Percentiles rank a stretch among this genome's conserved stretches.
These are phyloP conservation scores for Urocitellus parryii DNA, from an alignment of 2,113 vertebrate species.

Conservation along the genomic window DNA sequence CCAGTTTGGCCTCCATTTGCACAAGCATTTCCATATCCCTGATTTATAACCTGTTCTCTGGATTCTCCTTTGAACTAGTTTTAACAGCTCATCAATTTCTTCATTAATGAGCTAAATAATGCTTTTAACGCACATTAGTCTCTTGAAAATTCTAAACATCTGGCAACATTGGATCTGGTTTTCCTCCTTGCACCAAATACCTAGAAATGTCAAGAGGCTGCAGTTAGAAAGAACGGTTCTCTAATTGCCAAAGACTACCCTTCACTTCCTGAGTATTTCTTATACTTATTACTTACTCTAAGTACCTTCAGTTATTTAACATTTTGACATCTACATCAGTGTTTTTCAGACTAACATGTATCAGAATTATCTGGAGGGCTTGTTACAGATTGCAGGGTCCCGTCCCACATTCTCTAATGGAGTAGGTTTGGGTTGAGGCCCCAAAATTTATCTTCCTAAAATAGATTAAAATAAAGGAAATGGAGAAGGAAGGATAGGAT, in stretches of 20 bases:
- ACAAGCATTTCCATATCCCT: not conserved
- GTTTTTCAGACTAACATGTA: not conserved
- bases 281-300: not conserved
- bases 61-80: conserved; percentile 36
- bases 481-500: too few species aligned
- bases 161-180: too few species aligned
- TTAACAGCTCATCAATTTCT: conserved; percentile 30
- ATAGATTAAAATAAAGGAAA: too few species aligned
- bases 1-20: not conserved
- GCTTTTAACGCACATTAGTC: not conserved
- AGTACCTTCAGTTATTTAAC: not conserved
- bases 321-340: not conserved
- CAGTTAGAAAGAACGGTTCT: not conserved
- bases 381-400: not conserved
- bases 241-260: not conserved
- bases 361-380: not conserved
- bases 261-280: not conserved
- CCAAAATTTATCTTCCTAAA: not conserved
- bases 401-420: not conserved
- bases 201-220: not conserved
- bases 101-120: not conserved
- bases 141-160: conserved; percentile 30
- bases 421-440: not conserved
- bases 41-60: not conserved
- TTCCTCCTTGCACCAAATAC: not conserved